Evolutionary conservation across 2,888 invertebrate species (phyloP), one percentile per base, ranked within the genome.

Genomic region (Sisyra terminalis): DNA sequence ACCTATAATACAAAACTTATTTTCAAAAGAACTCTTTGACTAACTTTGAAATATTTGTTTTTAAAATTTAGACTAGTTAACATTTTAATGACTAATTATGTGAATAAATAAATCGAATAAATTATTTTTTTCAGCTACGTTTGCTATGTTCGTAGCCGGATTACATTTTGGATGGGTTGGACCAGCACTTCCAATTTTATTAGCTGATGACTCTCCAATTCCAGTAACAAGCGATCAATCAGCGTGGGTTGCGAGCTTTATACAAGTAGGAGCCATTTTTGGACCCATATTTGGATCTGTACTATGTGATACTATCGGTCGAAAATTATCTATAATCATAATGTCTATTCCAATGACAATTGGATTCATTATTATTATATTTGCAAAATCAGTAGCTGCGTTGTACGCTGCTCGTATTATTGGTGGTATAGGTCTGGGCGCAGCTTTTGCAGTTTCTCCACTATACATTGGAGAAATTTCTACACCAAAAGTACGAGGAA

Each of bases 221-320:
- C 16, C 16, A 37, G 18, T 15, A 18, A 16, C 18, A 18, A 32
- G 32, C 14, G 3, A 3, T 32, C 32, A 32, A 32, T 32, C 32
- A 6, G 16, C 37, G 3, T 37, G 37, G 37, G 2, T 37, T 2
- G 11, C 15, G 4, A 18, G 37, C n/a, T 15, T 37, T n/a, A 17
- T 37, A 1, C 37, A 37, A 9, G 11, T 37, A 17, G 37, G 37
- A 37, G 16, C 18, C 11, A 15, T 37, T 6, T 5, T 18, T 7
- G 16, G 37, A 37, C 17, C 36, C 7, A 14, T 36, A n/a, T 5
- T 72, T 14, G 66, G 73, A 14, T 74, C 73, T 11, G 66, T 73
- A 54, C 58, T 70, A 46, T 71, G 73, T 45, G 73, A 75, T 54
- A 61, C 64, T 47, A 65, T 70, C 47, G 75, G 75, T 16, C 64